Evolutionary conservation across 1,140 invertebrate genomes (phyloP).

Genomic region (Calosoma granatense): DNA sequence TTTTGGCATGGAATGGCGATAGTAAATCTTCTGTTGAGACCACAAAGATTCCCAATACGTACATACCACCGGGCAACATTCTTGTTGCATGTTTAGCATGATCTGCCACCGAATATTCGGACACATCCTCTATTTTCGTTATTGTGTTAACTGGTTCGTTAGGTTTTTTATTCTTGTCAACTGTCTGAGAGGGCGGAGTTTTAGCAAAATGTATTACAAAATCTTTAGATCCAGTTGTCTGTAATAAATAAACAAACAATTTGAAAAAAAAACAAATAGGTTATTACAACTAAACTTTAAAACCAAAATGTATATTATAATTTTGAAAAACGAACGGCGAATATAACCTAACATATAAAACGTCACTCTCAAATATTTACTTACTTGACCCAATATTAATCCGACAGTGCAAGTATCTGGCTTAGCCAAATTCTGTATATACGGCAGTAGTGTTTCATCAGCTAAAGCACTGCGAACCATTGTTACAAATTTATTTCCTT

Average conservation of each 20-base stretch:
- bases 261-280: slow-evolving; percentile 17
- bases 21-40: slow-evolving; percentile 54
- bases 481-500: neutral
- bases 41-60: slow-evolving; percentile 54
- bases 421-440: slow-evolving; percentile 34
- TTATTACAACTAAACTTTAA: slow-evolving; percentile 18
- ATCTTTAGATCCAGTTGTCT: slow-evolving; percentile 49
- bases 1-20: slow-evolving; percentile 39
- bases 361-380: slow-evolving; percentile 19
- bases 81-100: slow-evolving; percentile 62
- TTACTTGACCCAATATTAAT: slow-evolving; percentile 57
- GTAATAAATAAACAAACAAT: slow-evolving; percentile 29
- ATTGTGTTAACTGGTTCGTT: slow-evolving; percentile 22
- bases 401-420: slow-evolving; percentile 48
- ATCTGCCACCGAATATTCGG: slow-evolving; percentile 52
- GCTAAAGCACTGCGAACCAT: slow-evolving; percentile 41
- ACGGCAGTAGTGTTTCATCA: slow-evolving; percentile 36
- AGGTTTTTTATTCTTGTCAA: slow-evolving; percentile 26
- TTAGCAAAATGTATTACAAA: slow-evolving; percentile 61
- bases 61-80: slow-evolving; percentile 74
- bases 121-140: slow-evolving; percentile 35
- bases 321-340: slow-evolving; percentile 13
- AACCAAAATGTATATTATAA: slow-evolving; percentile 16
- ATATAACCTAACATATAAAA: slow-evolving; percentile 12
- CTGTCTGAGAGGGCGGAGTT: slow-evolving; percentile 47